Base-by-base conservation (phyloP, 2,888 invertebrate species). In the Xanthia togata region DNA sequence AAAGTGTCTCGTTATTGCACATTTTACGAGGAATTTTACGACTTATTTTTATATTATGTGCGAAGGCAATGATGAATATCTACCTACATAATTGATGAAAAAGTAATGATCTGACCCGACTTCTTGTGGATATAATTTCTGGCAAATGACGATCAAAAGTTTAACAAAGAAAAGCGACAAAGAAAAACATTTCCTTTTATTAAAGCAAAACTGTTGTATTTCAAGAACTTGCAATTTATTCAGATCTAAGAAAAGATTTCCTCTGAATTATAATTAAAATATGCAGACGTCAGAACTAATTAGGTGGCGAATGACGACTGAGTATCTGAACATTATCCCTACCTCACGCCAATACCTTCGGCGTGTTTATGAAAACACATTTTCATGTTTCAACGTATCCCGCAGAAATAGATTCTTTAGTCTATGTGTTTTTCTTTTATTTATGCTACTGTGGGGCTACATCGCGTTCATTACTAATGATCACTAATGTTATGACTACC, bases 201-300 rank as follows among this genome's bases (percentile, higher is more conserved):
- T 38, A 23, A 2, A 55, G 50, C 35, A 82, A 62, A 67, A 38
- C 14, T 17, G 9, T 63, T 44, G 1, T 53, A 26, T 72, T 68
- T 20, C 60, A 64, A 76, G 63, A 72, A 60, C 26, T 38, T 26
- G 31, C 59, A 75, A 73, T 78, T 74, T 76, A 69, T 78, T 68
- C 35, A 41, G 14, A 71, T 65, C 55, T 41, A 63, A 82, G 50
- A 86, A 81, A 72, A 78, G 41, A 63, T 78, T 74, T 53, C 26
- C 53, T 67, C 64, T 79, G 79, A 86, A 82, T 76, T 78, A 78
- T 76, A 50, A 78, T 70, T 79, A 86, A 86, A 87, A 78, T 84
- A 83, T 83, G 78, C 80, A 87, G 78, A 87, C 82, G 83, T 83
- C 81, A 79, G 76, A 76, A 79, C 74, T 83, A 88, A 88, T 88